Percentiles rank a stretch among this genome's conserved stretches.
phyloP scores from a whole-genome alignment of 53 echinoderm and acorn worm species.

The Patiria pectinifera region DNA sequence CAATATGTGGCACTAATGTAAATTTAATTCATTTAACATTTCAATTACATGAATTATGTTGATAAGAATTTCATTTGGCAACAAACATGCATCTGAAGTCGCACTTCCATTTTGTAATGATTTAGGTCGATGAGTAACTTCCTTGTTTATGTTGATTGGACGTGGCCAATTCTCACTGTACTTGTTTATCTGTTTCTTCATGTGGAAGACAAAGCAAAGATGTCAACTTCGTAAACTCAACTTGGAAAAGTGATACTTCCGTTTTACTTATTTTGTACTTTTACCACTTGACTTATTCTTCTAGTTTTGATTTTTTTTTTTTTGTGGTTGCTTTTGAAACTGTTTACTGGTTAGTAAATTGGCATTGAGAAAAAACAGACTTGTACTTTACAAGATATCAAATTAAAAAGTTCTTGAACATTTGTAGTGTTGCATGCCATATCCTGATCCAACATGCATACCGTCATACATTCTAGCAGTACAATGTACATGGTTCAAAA shows the following conservation, averaged over 20 bases:
- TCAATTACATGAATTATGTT: slow-evolving; percentile 7
- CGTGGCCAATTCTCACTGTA: slow-evolving; percentile 25
- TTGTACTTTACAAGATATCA: background rate
- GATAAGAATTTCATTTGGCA: slow-evolving; percentile 40
- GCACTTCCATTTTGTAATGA: slow-evolving; percentile 37
- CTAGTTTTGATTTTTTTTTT: background rate
- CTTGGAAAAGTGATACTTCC: slow-evolving; percentile 4
- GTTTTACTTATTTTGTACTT: slow-evolving; percentile 47
- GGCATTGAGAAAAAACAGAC: background rate
- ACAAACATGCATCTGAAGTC: slow-evolving; percentile 12
- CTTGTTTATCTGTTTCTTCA: slow-evolving; percentile 35
- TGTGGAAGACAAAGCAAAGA: slow-evolving; percentile 10
- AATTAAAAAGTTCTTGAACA: background rate
- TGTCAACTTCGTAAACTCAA: slow-evolving; percentile 17
- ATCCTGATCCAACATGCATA: background rate
- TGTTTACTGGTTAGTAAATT: background rate
- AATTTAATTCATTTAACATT: slow-evolving; percentile 29
- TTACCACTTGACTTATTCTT: slow-evolving; percentile 24
- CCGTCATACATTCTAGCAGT: background rate
- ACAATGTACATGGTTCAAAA: slow-evolving; percentile 17
- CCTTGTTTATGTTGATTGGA: background rate
- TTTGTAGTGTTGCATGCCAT: background rate
- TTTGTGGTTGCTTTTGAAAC: background rate
- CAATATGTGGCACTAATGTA: slow-evolving; percentile 47
- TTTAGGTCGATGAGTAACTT: slow-evolving; percentile 14